phyloP scores from a whole-genome alignment of 2,888 invertebrate species.

The Lasioglossum leucozonium region DNA sequence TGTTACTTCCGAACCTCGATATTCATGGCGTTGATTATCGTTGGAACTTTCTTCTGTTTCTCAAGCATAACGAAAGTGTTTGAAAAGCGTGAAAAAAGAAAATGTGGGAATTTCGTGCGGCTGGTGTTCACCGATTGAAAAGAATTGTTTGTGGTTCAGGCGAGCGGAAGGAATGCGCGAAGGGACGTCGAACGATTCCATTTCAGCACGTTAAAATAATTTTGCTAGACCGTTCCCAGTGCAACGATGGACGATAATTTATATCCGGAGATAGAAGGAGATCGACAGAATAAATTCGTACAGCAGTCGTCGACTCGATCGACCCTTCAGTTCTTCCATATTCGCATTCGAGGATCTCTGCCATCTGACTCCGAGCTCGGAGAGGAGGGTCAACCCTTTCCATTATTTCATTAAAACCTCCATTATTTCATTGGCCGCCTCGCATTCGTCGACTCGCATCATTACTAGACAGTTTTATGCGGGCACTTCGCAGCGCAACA shows the following conservation, averaged over 20 bases:
- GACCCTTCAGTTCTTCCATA: slow-evolving; percentile 26
- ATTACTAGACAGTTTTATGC: background rate
- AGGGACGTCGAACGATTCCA: background rate
- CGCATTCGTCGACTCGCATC: background rate
- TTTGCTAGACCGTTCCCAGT: slow-evolving; percentile 44
- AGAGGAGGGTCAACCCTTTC: slow-evolving; percentile 38
- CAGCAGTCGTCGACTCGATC: slow-evolving; percentile 42
- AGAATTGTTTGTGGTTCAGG: background rate
- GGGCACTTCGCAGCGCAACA: background rate
- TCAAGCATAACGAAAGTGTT: too few relatives aligned
- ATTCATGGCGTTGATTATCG: too few relatives aligned
- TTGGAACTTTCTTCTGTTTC: too few relatives aligned
- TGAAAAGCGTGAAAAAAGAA: background rate
- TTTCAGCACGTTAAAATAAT: slow-evolving; percentile 47
- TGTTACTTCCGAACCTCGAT: too few relatives aligned
- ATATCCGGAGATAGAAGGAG: slow-evolving; percentile 50
- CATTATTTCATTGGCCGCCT: background rate
- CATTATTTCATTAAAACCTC: slow-evolving; percentile 47
- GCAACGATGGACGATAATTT: slow-evolving; percentile 56
- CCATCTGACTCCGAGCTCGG: slow-evolving; percentile 41
- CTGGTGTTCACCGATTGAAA: background rate
- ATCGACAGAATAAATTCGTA: slow-evolving; percentile 45
- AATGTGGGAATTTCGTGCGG: background rate
- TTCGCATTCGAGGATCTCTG: slow-evolving; percentile 36
- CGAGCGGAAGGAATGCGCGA: background rate